Evolutionary conservation across 2,888 invertebrate species (phyloP).

Genomic region (Nebria brevicollis): DNA sequence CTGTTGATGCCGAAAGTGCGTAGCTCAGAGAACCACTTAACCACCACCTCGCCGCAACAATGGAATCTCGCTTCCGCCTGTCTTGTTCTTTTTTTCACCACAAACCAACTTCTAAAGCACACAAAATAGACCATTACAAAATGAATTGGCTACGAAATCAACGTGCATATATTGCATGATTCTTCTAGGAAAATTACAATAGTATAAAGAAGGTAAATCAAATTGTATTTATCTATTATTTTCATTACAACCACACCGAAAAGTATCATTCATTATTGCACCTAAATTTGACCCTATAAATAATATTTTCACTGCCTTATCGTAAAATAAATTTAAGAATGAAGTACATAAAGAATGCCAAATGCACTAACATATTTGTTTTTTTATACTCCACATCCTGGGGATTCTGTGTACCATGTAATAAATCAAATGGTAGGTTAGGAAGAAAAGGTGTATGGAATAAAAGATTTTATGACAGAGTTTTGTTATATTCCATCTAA

Average conservation of each 20-base stretch:
- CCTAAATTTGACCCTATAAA: no score
- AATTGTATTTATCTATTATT: no score
- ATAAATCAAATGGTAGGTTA: neutral
- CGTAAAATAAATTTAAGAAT: neutral
- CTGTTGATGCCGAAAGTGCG: neutral
- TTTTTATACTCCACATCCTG: neutral
- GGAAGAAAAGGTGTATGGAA: neutral
- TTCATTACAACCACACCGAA: no score
- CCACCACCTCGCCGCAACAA: neutral
- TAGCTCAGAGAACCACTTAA: conserved; percentile 50
- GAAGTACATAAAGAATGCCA: neutral
- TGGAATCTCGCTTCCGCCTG: neutral
- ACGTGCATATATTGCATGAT: no score
- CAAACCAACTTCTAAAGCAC: neutral
- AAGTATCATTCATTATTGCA: no score
- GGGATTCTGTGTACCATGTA: conserved; percentile 46
- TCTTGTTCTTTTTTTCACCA: neutral
- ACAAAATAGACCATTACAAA: neutral
- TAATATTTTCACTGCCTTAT: neutral
- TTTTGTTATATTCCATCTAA: neutral
- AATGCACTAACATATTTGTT: neutral
- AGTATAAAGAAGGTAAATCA: no score
- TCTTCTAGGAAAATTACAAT: no score
- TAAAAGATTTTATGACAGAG: conserved; percentile 23
- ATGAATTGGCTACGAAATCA: no score